phyloP scores from a whole-genome alignment of 1,140 invertebrate species.

The Conus ventricosus region DNA sequence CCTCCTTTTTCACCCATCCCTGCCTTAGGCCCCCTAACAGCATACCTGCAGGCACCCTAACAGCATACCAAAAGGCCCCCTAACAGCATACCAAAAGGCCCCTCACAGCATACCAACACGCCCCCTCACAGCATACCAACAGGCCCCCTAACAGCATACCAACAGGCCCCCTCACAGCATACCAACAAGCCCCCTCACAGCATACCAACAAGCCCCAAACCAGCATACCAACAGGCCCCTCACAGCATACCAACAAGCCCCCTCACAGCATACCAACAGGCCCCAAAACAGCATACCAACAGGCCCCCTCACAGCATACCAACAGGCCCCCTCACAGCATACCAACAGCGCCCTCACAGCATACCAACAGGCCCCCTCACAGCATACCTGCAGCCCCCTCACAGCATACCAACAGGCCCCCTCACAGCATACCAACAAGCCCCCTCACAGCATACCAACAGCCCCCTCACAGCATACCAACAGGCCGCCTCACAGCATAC shows the following conservation, averaged over 20 bases:
- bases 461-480: slow-evolving; percentile 76
- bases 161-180: slow-evolving; percentile 81
- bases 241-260: slow-evolving; percentile 82
- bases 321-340: too few relatives aligned
- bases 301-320: slow-evolving; percentile 64
- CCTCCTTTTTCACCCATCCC: too few relatives aligned
- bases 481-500: slow-evolving; percentile 79
- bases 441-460: too few relatives aligned
- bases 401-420: slow-evolving; percentile 82
- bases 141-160: slow-evolving; percentile 79
- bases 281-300: too few relatives aligned
- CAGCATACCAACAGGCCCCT: too few relatives aligned
- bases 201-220: slow-evolving; percentile 85
- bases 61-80: slow-evolving; percentile 83
- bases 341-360: too few relatives aligned
- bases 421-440: slow-evolving; percentile 80
- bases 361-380: slow-evolving; percentile 82
- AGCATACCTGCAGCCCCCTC: slow-evolving; percentile 82
- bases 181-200: slow-evolving; percentile 82
- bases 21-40: too few relatives aligned
- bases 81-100: too few relatives aligned
- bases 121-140: slow-evolving; percentile 79
- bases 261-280: slow-evolving; percentile 78
- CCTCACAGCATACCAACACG: slow-evolving; percentile 78
- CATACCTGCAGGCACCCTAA: slow-evolving; percentile 80